A percentile compares a stretch with the other conserved stretches of the same genome.
Conservation (phyloP, 2,797 vertebrate genomes). For the Sebastiscus albofasciatus region DNA sequence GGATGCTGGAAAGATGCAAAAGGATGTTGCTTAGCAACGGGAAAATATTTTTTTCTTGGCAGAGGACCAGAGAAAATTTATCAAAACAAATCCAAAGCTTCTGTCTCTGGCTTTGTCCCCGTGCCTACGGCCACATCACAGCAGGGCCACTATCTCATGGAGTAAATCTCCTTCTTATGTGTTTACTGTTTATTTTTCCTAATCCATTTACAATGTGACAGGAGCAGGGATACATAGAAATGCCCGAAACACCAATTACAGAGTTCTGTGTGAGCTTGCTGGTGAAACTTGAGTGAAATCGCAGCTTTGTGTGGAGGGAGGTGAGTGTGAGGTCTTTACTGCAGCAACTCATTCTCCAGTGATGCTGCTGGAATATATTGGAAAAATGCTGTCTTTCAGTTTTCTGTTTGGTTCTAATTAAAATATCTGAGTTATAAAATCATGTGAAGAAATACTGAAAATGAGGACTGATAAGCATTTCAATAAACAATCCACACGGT, state of each 20-base stretch:
- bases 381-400: neutral
- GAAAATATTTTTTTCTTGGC: slow-evolving; percentile 14
- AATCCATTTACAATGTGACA: neutral
- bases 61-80: slow-evolving; percentile 29
- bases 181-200: neutral
- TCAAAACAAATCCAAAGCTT: slow-evolving; percentile 43
- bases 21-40: slow-evolving; percentile 54
- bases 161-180: neutral
- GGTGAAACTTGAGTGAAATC: slow-evolving; percentile 8
- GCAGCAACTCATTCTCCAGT: neutral
- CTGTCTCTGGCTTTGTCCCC: slow-evolving; percentile 32
- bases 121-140: slow-evolving; percentile 13
- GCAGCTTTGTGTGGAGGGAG: neutral
- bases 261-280: neutral
- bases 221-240: neutral
- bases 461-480: neutral
- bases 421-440: neutral
- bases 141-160: neutral
- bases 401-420: neutral
- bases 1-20: slow-evolving; percentile 36
- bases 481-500: neutral
- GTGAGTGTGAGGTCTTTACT: neutral
- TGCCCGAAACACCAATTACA: neutral
- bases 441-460: neutral
- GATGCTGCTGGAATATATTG: neutral